These are phyloP conservation scores for Brotula barbata DNA, from an alignment of 2,797 vertebrate genomes.

Conservation along the genomic window DNA sequence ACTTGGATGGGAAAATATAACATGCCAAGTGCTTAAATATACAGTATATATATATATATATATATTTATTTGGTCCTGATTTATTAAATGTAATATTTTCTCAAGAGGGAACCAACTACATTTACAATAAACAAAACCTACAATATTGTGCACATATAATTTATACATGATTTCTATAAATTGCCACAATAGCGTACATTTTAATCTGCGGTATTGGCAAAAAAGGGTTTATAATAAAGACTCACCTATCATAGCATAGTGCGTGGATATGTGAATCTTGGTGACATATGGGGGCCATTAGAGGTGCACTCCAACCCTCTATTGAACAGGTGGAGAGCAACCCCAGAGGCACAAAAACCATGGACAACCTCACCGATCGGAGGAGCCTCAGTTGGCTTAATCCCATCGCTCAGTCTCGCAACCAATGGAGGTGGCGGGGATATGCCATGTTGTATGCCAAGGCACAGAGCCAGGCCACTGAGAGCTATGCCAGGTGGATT, in stretches of 20 bases:
- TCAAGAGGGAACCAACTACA: no score
- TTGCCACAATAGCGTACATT: background rate
- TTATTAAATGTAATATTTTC: background rate
- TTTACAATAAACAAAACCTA: background rate
- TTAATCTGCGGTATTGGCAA: background rate
- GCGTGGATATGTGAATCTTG: slow-evolving; percentile 44
- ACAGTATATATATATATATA: no score
- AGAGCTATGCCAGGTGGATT: slow-evolving; percentile 68
- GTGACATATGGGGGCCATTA: slow-evolving; percentile 73
- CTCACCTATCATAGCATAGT: slow-evolving; percentile 18
- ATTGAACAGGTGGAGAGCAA: slow-evolving; percentile 76
- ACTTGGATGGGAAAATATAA: slow-evolving; percentile 3
- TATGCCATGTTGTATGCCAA: slow-evolving; percentile 57
- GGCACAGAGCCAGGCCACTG: slow-evolving; percentile 67
- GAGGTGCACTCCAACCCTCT: slow-evolving; percentile 59
- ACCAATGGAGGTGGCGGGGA: slow-evolving; percentile 59
- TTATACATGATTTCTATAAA: background rate
- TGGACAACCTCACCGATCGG: slow-evolving; percentile 69
- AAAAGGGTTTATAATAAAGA: slow-evolving; percentile 40
- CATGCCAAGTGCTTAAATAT: slow-evolving; percentile 17
- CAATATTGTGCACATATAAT: background rate
- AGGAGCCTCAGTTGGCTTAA: slow-evolving; percentile 72
- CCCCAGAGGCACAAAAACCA: slow-evolving; percentile 55
- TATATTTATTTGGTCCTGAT: no score
- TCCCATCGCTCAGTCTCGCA: slow-evolving; percentile 40